Percentiles rank a stretch among this genome's conserved stretches.
These are phyloP conservation scores for Catharus fuscescens DNA, from an alignment of 2,113 vertebrate species.

Conservation along the genomic window DNA sequence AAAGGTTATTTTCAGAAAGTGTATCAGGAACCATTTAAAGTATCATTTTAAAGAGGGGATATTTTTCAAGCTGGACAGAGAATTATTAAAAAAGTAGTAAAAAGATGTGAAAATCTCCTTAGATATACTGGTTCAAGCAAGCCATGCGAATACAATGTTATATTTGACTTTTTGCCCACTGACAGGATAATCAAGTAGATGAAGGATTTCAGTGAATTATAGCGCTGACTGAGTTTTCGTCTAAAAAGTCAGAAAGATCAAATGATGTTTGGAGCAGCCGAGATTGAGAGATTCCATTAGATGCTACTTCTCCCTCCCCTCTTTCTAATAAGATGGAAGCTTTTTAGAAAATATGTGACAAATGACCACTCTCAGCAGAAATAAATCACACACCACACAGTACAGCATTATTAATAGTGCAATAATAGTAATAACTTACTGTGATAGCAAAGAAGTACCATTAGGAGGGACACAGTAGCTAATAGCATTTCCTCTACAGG, in stretches of 20 bases:
- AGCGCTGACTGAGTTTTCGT: background rate
- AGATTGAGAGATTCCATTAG: slow-evolving; percentile 56
- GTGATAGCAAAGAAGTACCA: slow-evolving; percentile 9
- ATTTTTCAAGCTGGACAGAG: background rate
- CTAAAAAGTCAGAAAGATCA: slow-evolving; percentile 45
- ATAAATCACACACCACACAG: slow-evolving; percentile 46
- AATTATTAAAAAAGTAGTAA: background rate
- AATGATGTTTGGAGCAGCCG: background rate
- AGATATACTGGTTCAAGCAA: background rate
- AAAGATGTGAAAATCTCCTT: background rate
- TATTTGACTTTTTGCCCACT: slow-evolving; percentile 5
- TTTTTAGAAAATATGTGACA: slow-evolving; percentile 58
- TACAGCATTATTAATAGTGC: slow-evolving; percentile 53
- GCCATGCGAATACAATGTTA: background rate
- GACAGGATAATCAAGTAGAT: slow-evolving; percentile 29
- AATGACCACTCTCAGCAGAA: slow-evolving; percentile 36
- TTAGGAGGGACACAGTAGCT: slow-evolving; percentile 46
- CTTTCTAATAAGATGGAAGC: slow-evolving; percentile 49
- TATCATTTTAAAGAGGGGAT: background rate
- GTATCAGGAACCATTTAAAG: background rate
- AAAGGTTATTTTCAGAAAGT: background rate
- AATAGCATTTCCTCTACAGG: slow-evolving; percentile 19
- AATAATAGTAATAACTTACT: slow-evolving; percentile 61
- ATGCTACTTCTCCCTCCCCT: background rate
- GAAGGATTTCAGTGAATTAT: slow-evolving; percentile 27